Base-by-base conservation (phyloP, 2,888 invertebrate species). In the Drosophila nigricruria region DNA sequence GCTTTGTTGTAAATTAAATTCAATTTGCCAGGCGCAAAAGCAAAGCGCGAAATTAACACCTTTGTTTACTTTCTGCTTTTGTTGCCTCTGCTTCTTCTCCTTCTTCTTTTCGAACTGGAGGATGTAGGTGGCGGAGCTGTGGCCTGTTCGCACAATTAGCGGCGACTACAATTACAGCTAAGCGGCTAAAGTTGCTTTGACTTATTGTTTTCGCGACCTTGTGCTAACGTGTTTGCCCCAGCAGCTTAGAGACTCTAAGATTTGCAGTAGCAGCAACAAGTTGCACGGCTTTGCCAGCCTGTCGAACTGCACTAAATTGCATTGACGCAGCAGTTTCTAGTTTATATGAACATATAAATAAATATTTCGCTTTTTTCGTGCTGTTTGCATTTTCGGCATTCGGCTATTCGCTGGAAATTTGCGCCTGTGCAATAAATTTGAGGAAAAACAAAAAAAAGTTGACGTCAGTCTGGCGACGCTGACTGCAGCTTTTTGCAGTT, bases 1-100 rank as follows among this genome's bases (percentile, higher is more conserved):
- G 53, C 52, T 65, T 73, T 62, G 65, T 65, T 66, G 49, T 62
- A 72, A 68, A 67, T 74, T 71, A 66, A 80, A 82, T 80, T 85
- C 72, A 87, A 87, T 89, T 85, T 72, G 75, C 84, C 42, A 25
- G 54, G 49, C 61, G 57, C 64, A 71, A 72, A 78, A 71, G 73
- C 68, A 68, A 56, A 65, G 65, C 68, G 76, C 66, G 62, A 80
- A 78, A 86, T 83, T 76, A 89, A 87, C 84, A 89, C 84, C 75
- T 87, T 87, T 84, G 88, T 87, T 89, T 84, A 76, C 84, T 74
- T 65, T 75, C 59, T 58, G 56, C 53, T 52, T 45, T 42, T 42
- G 52, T 57, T 59, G 16, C 36, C 36, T 36, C 36, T 54, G 18
- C 53, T 56, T 52, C 57, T 61, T 49, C 60, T 58, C 36, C 50